Base-by-base conservation (phyloP, 2,797 vertebrate species). In the Pangasius mekongensis region DNA sequence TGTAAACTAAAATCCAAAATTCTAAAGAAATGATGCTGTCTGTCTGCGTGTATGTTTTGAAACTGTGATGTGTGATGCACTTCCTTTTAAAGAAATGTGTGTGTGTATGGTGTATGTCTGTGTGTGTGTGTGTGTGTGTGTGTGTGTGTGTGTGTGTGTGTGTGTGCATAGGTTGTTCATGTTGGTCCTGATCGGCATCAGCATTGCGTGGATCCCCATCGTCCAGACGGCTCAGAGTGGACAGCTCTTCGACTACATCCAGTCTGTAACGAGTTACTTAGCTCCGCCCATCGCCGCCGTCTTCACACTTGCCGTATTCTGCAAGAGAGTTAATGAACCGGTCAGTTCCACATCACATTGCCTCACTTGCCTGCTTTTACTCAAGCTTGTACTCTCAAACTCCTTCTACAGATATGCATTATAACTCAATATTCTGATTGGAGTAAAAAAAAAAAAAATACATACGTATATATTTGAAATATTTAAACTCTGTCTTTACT, bases 161-260 rank as follows among this genome's bases (percentile, higher is more conserved):
- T n/a, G 47, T 86, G 13, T 80, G 8, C 92, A 5, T 90, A 99
- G 99, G 92, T 8, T 97, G 3, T 99, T 99, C 87, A 98, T 98
- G 82, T 0, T 98, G 78, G 0, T 52, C 60, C 93, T 99, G 90
- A 98, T 98, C 90, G 97, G 95, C 1, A 0, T 97, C 92, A 99
- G 98, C 93, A 98, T 99, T 18, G 96, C 97, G 4, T 99, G 98
- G 98, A 97, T 99, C 89, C 99, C 98, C 0, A 78, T 99, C 11
- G 95, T 99, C 43, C 96, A 99, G 92, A 94, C 93, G 0, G 94
- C 97, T 85, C 97, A 98, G 93, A 97, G 94, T 8, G 98, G 98
- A 49, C 97, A 99, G 84, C 97, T 99, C 39, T 97, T 98, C 14
- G 97, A 98, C 90, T 99, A 99, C 74, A 97, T 97, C 64, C 91